Evolutionary conservation across 2,113 vertebrate genomes (phyloP).

Genomic region (Aegypius monachus): DNA sequence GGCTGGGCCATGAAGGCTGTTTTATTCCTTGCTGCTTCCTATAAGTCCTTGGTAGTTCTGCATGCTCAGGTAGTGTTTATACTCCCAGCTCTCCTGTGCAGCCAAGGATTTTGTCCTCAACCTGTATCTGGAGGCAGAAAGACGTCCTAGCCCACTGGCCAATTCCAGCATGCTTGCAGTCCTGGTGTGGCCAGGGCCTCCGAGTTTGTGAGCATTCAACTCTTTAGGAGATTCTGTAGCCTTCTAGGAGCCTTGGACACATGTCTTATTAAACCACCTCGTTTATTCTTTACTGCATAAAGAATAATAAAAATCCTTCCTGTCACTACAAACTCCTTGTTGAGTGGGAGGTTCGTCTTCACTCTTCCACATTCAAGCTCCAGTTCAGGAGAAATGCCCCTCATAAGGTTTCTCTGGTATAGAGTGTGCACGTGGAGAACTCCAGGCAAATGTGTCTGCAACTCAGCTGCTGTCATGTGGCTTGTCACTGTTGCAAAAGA

Average conservation of each 20-base stretch:
- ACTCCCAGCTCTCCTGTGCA: neutral
- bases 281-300: neutral
- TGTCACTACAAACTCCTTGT: neutral
- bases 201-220: neutral
- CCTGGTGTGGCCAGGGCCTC: neutral
- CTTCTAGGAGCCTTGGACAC: neutral
- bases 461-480: neutral
- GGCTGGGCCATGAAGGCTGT: neutral
- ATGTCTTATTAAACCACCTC: neutral
- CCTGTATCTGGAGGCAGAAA: neutral
- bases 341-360: neutral
- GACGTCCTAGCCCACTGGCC: neutral
- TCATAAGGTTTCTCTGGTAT: neutral
- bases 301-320: neutral
- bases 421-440: neutral
- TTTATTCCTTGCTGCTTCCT: neutral
- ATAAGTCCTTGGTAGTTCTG: neutral
- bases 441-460: neutral
- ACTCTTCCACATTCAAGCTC: neutral
- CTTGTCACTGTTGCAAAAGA: neutral
- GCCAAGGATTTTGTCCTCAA: neutral
- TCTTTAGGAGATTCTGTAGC: neutral
- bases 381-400: neutral
- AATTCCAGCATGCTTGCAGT: fast-evolving
- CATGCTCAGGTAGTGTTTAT: neutral